phyloP scores from a whole-genome alignment of 2,888 invertebrate species.

The Timema podura region DNA sequence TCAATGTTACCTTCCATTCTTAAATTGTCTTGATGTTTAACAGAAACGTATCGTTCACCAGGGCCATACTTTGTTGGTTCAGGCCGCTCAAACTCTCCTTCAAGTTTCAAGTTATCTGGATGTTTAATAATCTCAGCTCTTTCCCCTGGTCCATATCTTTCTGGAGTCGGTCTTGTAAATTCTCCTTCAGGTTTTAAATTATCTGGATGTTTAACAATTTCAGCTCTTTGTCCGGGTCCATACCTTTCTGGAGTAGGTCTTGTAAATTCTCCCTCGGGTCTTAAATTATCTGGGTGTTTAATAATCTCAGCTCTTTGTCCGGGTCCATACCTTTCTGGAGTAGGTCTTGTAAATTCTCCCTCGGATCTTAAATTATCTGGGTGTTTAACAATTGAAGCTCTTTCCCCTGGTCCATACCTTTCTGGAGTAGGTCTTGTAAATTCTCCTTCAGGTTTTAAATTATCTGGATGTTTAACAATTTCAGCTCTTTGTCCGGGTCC shows the following conservation, averaged over 20 bases:
- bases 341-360: slow-evolving; percentile 40
- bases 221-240: slow-evolving; percentile 43
- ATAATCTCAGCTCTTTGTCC: slow-evolving; percentile 42
- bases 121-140: slow-evolving; percentile 42
- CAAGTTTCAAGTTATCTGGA: slow-evolving; percentile 42
- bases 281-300: slow-evolving; percentile 47
- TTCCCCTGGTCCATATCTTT: slow-evolving; percentile 47
- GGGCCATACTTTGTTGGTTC: not conserved
- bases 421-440: slow-evolving; percentile 46
- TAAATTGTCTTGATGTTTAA: slow-evolving; percentile 48
- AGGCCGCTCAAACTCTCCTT: slow-evolving; percentile 40
- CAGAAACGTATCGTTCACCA: slow-evolving; percentile 47
- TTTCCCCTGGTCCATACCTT: slow-evolving; percentile 41
- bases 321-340: slow-evolving; percentile 37
- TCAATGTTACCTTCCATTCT: slow-evolving; percentile 56
- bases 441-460: slow-evolving; percentile 40
- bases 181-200: slow-evolving; percentile 50
- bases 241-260: slow-evolving; percentile 43
- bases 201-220: slow-evolving; percentile 45
- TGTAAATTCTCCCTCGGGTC: slow-evolving; percentile 54
- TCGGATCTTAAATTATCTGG: slow-evolving; percentile 39
- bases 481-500: slow-evolving; percentile 35
- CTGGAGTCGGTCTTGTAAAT: slow-evolving; percentile 35
- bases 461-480: slow-evolving; percentile 39
- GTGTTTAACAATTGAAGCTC: slow-evolving; percentile 38